Evolutionary conservation across 53 echinoderm and acorn worm species (phyloP).

Genomic region (Holothuria leucospilota): DNA sequence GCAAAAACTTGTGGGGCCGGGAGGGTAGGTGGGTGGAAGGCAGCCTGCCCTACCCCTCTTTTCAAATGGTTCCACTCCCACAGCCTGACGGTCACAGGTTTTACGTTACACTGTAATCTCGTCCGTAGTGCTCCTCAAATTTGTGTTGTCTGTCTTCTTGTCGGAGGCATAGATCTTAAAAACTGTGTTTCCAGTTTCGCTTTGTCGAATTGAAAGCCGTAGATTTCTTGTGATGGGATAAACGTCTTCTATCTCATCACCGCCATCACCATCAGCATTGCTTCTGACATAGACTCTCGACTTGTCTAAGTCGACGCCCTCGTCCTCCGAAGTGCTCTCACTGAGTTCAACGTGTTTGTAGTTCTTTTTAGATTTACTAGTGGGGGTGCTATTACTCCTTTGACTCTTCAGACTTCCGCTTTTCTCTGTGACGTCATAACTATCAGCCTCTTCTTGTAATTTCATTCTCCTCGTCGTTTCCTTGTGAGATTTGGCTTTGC

Average conservation of each 20-base stretch:
- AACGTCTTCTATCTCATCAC: constrained; percentile 1
- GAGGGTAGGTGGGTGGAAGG: no score
- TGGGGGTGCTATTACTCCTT: not conserved
- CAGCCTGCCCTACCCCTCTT: no score
- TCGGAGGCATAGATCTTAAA: constrained; percentile 24
- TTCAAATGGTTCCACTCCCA: no score
- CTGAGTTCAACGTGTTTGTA: constrained; percentile 15
- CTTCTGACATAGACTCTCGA: not conserved
- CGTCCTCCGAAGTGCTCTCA: constrained; percentile 30
- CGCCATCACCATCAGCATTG: not conserved
- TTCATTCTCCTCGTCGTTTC: constrained; percentile 20
- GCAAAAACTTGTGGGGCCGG: no score
- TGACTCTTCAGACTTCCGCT: constrained; percentile 16
- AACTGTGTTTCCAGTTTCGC: constrained; percentile 20
- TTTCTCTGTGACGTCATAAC: not conserved
- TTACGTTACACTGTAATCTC: not conserved
- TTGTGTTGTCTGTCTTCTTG: not conserved
- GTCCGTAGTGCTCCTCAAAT: constrained; percentile 10
- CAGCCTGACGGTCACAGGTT: not conserved
- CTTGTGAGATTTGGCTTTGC: constrained; percentile 30
- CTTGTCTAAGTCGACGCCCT: not conserved
- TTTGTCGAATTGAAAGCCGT: constrained; percentile 19
- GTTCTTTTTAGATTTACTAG: constrained; percentile 28
- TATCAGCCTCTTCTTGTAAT: constrained; percentile 13
- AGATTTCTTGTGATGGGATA: constrained; percentile 1